Percentiles rank a stretch among this genome's conserved stretches.
Evolutionary conservation across 2,113 vertebrate species (phyloP).

Genomic region (Psephotus haematonotus): DNA sequence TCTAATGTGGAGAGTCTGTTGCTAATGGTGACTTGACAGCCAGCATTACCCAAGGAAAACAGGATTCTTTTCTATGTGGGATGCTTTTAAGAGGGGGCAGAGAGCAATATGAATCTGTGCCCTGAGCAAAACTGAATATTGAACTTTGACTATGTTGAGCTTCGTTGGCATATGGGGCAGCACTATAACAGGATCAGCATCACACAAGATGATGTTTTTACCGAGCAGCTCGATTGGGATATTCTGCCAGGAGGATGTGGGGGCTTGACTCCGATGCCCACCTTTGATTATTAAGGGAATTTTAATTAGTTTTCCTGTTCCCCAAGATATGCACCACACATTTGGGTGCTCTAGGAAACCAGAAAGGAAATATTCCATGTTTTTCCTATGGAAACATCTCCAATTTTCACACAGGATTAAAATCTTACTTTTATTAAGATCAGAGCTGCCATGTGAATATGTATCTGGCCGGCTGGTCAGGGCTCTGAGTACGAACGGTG

Average conservation of each 20-base stretch:
- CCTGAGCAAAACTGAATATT: conserved; percentile 38
- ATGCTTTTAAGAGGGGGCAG: background rate
- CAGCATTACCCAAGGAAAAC: background rate
- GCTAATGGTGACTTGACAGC: background rate
- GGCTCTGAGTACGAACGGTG: background rate
- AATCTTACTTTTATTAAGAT: background rate
- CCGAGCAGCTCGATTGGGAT: background rate
- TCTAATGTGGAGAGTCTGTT: background rate
- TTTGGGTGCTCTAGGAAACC: background rate
- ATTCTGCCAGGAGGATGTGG: background rate
- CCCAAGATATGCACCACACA: too few species aligned
- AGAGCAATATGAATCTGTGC: background rate
- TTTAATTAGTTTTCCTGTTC: background rate
- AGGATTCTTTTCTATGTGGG: background rate
- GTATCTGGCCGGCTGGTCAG: background rate
- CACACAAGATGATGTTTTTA: background rate
- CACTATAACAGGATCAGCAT: background rate
- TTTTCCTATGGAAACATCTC: background rate
- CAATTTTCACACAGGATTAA: background rate
- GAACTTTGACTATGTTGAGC: conserved; percentile 27
- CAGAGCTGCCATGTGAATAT: accelerated
- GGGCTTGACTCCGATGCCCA: background rate
- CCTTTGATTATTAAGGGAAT: background rate
- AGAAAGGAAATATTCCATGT: background rate
- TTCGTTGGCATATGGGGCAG: background rate